Evolutionary conservation across 2,113 vertebrate species (phyloP).

Genomic region (Festucalex cinctus): DNA sequence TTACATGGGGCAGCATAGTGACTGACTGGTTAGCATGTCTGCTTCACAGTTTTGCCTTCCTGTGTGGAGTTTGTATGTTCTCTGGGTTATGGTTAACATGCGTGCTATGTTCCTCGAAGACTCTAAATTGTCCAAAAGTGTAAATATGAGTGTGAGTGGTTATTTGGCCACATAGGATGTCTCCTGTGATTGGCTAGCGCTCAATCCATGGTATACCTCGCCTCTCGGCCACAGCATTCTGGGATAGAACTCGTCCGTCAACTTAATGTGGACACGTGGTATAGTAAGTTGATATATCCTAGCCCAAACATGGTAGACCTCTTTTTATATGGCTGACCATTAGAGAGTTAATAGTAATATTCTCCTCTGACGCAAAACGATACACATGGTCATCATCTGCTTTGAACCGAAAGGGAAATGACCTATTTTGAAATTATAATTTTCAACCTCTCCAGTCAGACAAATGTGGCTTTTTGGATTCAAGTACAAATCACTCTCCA

Average conservation of each 20-base stretch:
- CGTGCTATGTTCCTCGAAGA: neutral
- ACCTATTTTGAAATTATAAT: slow-evolving; percentile 2
- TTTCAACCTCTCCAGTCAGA: neutral
- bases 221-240: neutral
- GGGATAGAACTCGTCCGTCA: neutral
- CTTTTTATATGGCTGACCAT: neutral
- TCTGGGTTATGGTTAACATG: neutral
- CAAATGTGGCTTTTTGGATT: neutral
- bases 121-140: neutral
- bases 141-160: neutral
- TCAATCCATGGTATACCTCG: neutral
- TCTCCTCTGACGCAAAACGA: neutral
- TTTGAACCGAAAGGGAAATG: slow-evolving; percentile 14
- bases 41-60: neutral
- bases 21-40: neutral
- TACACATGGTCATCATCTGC: neutral
- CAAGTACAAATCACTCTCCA: neutral
- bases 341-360: neutral
- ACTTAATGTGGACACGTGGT: neutral
- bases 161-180: too few species aligned
- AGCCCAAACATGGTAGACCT: neutral
- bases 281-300: neutral
- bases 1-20: neutral
- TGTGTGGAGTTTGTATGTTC: neutral
- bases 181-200: neutral